Evolutionary conservation across 2,797 vertebrate genomes (phyloP), one percentile per base, ranked within the genome.

Genomic region (Gastrophryne carolinensis): DNA sequence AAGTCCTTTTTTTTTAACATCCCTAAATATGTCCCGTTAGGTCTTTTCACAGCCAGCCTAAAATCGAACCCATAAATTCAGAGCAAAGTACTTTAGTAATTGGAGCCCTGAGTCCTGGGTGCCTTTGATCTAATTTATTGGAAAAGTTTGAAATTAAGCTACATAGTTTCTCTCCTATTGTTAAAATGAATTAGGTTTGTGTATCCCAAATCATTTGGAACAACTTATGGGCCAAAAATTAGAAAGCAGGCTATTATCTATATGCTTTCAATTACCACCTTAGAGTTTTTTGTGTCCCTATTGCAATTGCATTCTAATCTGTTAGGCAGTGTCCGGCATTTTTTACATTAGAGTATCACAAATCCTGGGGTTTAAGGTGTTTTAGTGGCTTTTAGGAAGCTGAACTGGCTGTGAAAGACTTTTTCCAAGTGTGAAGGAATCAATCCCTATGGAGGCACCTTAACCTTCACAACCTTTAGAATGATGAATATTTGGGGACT

Each of bases 181-280:
- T 77, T 77, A 71, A 77, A 71, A 77, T 77, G 75, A 77, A 77
- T 77, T 77, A 77, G 75, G 67, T 39, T 71, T 77, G 60, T 57
- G 62, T 71, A 71, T 77, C 67, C 75, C 75, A 77, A 77, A 77
- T 71, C 58, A 71, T 71, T 77, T 71, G 50, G 75, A 77, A 63
- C 74, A 70, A 47, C 65, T 69, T 44, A 77, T 71, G 64, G 66
- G 56, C 53, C 39, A 27, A 26, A 71, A 64, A 71, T 71, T 71
- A 64, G 73, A 76, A 44, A 29, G 30, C 21, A 10, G 50, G 29
- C 56, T 63, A 37, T 50, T 56, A 71, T 77, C 74, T 71, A 56
- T 27, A 71, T 64, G 66, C 60, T 65, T 63, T 64, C 66, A 77
- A 71, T 57, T 63, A 64, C 57, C 60, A 47, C 23, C 58, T 57